Percentiles rank a stretch among this genome's conserved stretches.
These are phyloP conservation scores for Drosophila infuscata DNA, from an alignment of 2,888 invertebrate genomes.

Conservation along the genomic window DNA sequence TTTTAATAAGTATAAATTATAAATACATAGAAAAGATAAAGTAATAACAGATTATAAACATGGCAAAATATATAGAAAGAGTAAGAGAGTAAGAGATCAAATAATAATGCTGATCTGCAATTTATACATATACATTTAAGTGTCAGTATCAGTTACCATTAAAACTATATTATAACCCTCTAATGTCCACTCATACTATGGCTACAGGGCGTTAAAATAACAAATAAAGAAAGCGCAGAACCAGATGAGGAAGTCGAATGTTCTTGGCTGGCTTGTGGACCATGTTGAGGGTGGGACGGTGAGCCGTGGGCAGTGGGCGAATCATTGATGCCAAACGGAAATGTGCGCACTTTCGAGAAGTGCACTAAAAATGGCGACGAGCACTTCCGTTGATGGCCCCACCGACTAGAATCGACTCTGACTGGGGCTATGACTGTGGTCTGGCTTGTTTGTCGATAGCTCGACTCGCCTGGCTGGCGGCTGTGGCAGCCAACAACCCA, in stretches of 20 bases:
- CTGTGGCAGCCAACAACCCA: constrained; percentile 6
- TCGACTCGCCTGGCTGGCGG: constrained; percentile 28
- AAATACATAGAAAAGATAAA: neutral
- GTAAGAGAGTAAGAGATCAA: neutral
- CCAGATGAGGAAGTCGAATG: constrained; percentile 12
- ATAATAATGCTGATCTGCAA: neutral
- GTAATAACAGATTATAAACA: neutral
- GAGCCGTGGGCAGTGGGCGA: constrained; percentile 58
- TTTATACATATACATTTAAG: neutral
- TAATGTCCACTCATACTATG: neutral
- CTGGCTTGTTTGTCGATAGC: constrained; percentile 44
- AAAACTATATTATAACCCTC: neutral
- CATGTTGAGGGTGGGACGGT: neutral
- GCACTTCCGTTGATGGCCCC: constrained; percentile 75
- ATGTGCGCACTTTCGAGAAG: constrained; percentile 81
- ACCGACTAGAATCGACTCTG: constrained; percentile 38
- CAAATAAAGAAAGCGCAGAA: neutral
- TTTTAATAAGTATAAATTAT: too few relatives aligned
- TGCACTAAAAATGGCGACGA: constrained; percentile 81
- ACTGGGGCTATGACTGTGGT: constrained; percentile 24
- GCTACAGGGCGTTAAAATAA: neutral
- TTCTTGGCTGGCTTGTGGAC: constrained; percentile 8
- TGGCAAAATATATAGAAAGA: neutral
- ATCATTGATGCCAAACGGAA: constrained; percentile 81
- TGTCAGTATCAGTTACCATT: neutral